These are phyloP conservation scores for Ommatoiulus sabulosus DNA, from an alignment of 2,888 invertebrate genomes.

Conservation along the genomic window DNA sequence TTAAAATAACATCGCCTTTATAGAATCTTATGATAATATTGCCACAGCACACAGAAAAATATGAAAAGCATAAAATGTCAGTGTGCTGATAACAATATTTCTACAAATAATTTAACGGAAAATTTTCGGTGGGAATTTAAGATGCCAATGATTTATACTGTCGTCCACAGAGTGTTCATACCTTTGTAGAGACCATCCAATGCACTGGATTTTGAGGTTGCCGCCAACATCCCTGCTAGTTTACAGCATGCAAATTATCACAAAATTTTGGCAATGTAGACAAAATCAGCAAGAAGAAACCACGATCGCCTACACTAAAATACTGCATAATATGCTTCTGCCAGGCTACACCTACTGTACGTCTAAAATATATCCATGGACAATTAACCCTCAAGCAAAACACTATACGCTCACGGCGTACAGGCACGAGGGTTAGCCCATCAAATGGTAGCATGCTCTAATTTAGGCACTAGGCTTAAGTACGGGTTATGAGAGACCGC, in stretches of 20 bases:
- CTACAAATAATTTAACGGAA: background rate
- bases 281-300: background rate
- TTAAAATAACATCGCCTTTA: too few relatives aligned
- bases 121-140: background rate
- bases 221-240: background rate
- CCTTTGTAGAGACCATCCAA: background rate
- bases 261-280: slow-evolving; percentile 36
- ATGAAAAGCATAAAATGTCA: too few relatives aligned
- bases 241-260: background rate
- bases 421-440: background rate
- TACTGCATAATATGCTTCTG: background rate
- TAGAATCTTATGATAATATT: too few relatives aligned
- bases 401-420: background rate
- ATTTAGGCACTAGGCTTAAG: slow-evolving; percentile 39
- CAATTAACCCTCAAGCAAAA: background rate
- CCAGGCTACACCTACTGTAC: background rate
- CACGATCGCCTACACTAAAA: slow-evolving; percentile 18
- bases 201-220: background rate
- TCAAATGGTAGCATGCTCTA: background rate
- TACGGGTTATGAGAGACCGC: slow-evolving; percentile 73
- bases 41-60: too few relatives aligned
- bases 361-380: background rate
- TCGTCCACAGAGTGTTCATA: background rate
- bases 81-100: too few relatives aligned
- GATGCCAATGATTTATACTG: background rate